Evolutionary conservation across 2,113 vertebrate species (phyloP).

Genomic region (Alexandromys fortis): DNA sequence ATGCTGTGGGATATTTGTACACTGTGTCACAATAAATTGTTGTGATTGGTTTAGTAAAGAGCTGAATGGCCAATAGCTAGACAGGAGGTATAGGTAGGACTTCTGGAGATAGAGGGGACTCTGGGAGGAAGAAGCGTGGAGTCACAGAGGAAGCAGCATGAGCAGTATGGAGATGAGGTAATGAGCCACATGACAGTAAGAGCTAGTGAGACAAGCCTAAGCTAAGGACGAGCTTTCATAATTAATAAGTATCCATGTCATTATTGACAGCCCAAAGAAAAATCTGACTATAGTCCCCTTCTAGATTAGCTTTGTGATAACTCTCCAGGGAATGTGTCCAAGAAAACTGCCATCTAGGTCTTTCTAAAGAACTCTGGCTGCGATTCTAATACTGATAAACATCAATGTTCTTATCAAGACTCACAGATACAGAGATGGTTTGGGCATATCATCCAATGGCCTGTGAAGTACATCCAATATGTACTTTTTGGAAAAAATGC

Average conservation of each 20-base stretch:
- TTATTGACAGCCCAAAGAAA: not conserved
- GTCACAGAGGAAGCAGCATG: not conserved
- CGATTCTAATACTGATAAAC: not conserved
- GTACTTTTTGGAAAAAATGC: not conserved
- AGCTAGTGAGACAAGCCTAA: not conserved
- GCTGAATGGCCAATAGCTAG: not conserved
- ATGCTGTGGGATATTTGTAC: not conserved
- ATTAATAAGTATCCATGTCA: not conserved
- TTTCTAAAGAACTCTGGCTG: constrained; percentile 5
- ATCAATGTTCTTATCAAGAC: not conserved
- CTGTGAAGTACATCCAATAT: not conserved
- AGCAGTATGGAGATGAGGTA: not conserved
- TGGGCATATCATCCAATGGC: not conserved
- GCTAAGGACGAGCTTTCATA: not conserved
- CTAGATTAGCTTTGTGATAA: not conserved
- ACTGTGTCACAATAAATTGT: not conserved
- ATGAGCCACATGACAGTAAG: not conserved
- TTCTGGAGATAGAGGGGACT: not conserved
- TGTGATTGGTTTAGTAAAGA: not conserved
- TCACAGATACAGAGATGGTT: not conserved
- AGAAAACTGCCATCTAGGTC: not conserved
- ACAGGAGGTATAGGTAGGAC: not conserved
- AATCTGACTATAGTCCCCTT: not conserved
- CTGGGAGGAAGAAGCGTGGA: not conserved
- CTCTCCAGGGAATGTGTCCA: not conserved